Evolutionary conservation across 2,888 invertebrate species (phyloP), one percentile per base, ranked within the genome.

Genomic region (Andrena dorsata): DNA sequence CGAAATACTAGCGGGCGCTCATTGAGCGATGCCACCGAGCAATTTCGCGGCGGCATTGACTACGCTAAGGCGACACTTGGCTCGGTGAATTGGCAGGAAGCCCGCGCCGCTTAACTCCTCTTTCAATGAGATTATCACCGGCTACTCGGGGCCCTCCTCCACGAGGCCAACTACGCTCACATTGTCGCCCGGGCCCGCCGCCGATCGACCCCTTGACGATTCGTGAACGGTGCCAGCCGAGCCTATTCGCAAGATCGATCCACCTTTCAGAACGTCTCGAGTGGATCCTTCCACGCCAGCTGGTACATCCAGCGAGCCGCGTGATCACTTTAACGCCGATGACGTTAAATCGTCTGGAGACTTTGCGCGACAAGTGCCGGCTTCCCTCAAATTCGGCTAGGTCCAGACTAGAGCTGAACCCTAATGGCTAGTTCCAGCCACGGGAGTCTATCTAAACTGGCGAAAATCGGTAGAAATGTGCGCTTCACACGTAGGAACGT

Each of bases 41-140:
- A 86, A 86, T 88, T 89, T 85, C 82, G 84, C 82, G 78, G 86
- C 89, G 82, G 86, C 89, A 88, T 90, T 88, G 86, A 89, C 87
- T 87, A 82, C 80, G 82, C 80, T 83, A 85, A 86, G 85, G 80
- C 87, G 90, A 91, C 90, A 91, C 90, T 92, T 90, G 89, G 88
- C 87, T 80, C 80, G 81, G 74, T 92, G 91, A 92, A 93, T 92
- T 93, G 92, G 90, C 92, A 93, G 92, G 92, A 92, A 91, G 90
- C 91, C 90, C 90, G 89, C 84, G 86, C 87, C 87, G 91, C 90
- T 92, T 90, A 92, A 92, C 92, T 92, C 90, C 85, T 86, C 84
- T 85, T 88, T 91, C 90, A 90, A 92, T 89, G 89, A 91, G 91
- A 92, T 92, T 91, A 92, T 91, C 90, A 91, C 86, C 85, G 85